These are phyloP conservation scores for Rhizoglyphus robini DNA, from an alignment of 1,140 invertebrate species.

Conservation along the genomic window DNA sequence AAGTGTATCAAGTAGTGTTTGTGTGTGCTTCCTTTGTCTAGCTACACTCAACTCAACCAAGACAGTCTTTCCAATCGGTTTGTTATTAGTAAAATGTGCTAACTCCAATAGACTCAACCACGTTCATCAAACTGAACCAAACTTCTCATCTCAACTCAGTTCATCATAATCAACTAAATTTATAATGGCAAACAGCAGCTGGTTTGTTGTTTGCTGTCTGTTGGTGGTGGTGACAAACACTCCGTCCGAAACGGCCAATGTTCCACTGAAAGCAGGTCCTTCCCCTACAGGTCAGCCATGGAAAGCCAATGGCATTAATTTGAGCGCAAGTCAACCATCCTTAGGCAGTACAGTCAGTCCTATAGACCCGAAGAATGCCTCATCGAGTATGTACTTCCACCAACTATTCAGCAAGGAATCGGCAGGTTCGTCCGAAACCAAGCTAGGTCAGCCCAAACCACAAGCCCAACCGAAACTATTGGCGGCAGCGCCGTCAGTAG, in stretches of 20 bases:
- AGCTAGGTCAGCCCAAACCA: background rate
- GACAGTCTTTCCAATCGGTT: too few species aligned
- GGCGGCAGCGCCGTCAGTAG: background rate
- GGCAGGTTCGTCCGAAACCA: background rate
- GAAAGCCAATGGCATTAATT: background rate
- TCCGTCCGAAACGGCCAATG: background rate
- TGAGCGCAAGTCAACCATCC: too few species aligned
- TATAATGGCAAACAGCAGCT: constrained; percentile 3
- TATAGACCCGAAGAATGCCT: background rate
- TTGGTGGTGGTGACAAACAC: background rate
- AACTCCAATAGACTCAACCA: too few species aligned
- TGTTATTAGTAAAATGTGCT: too few species aligned
- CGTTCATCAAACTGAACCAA: too few species aligned
- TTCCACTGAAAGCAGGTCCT: background rate
- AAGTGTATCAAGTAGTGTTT: too few species aligned
- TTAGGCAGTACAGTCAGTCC: background rate
- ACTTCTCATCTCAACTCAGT: background rate
- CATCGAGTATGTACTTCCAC: constrained; percentile 3
- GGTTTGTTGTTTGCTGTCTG: constrained; percentile 3
- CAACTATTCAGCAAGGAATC: background rate
- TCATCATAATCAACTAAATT: background rate
- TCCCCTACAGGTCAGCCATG: background rate
- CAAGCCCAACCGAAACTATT: background rate
- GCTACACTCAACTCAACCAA: too few species aligned
- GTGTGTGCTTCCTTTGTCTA: too few species aligned